Evolutionary conservation across 1,140 invertebrate genomes (phyloP).

Genomic region (Drosophila trapezifrons): DNA sequence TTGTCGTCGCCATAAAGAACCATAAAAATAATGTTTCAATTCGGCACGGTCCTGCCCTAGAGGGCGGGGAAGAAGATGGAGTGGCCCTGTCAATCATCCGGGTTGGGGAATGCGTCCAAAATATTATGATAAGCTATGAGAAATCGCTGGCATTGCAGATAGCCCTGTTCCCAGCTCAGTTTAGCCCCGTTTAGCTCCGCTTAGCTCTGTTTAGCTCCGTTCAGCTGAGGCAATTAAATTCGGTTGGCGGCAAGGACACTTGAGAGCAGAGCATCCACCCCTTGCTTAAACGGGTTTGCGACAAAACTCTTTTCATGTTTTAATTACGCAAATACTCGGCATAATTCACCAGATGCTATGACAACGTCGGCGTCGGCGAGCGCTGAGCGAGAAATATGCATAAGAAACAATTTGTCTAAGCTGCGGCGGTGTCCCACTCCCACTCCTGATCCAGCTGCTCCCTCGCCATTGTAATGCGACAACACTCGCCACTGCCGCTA

Average conservation of each 20-base stretch:
- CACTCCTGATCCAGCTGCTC: constrained; percentile 1
- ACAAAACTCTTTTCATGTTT: constrained; percentile 77
- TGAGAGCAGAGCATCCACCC: constrained; percentile 6
- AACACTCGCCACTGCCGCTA: constrained; percentile 10
- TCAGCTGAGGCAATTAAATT: constrained; percentile 29
- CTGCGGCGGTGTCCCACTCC: constrained; percentile 27
- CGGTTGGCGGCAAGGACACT: constrained; percentile 58
- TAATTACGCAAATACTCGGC: constrained; percentile 76
- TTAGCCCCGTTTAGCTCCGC: not conserved
- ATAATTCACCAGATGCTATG: constrained; percentile 69
- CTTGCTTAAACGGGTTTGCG: constrained; percentile 76
- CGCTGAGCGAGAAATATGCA: constrained; percentile 59
- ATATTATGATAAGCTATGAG: constrained; percentile 37
- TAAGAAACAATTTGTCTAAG: constrained; percentile 71
- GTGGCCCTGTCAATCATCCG: constrained; percentile 62
- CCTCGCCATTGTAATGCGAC: constrained; percentile 40
- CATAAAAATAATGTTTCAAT: constrained; percentile 79
- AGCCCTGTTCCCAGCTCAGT: not conserved
- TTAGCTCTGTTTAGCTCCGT: no score
- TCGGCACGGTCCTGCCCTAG: constrained; percentile 33
- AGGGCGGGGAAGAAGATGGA: not conserved
- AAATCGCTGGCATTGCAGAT: constrained; percentile 43
- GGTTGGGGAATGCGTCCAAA: constrained; percentile 16
- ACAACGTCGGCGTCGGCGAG: constrained; percentile 12
- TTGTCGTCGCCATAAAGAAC: constrained; percentile 52